Evolutionary conservation across 1,140 invertebrate species (phyloP), one percentile per base, ranked within the genome.

Genomic region (Popillia japonica): DNA sequence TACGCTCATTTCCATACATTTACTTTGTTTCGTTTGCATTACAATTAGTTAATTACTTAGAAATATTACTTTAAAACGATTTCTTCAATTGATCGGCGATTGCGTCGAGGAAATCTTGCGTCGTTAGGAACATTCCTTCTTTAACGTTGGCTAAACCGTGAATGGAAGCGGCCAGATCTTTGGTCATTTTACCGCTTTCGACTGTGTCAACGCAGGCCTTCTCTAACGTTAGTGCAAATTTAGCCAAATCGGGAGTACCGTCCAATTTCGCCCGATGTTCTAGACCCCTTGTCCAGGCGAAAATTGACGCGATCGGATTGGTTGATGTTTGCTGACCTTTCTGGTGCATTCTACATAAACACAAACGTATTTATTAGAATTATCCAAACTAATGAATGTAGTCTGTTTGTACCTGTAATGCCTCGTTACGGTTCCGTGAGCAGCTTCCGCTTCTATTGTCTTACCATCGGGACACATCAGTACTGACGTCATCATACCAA

Each of bases 401-500:
- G n/a, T n/a, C n/a, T n/a, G 64, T 27, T 40, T 41, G 68, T 86
- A 91, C 87, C 95, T 89, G 88, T 95, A 97, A 90, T 97, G 96
- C 59, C 96, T 90, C 0, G 96, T 97, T 8, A 97, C 96, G 17
- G 96, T 97, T 77, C 96, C 96, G 87, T 97, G 96, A 76, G 96
- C 96, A 20, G 96, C 96, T 88, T 97, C 96, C 0, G 96, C 92
- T 88, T 97, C 96, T 77, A 97, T 92, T 0, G 96, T 97, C 83
- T 94, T 94, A 9, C 96, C 96, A 88, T 97, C 96, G 0, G 96
- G 96, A 87, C 95, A 97, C 88, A 97, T 92, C 41, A 98, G 88
- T 17, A 97, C 96, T 80, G 95, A 96, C 1, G 96, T 96, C 96
- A 98, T 97, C 89, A 98, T 91, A 55, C 96, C 96, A 17, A 97